Evolutionary conservation across 2,113 vertebrate genomes (phyloP), one percentile per base, ranked within the genome.

Genomic region (Hemicordylus capensis): DNA sequence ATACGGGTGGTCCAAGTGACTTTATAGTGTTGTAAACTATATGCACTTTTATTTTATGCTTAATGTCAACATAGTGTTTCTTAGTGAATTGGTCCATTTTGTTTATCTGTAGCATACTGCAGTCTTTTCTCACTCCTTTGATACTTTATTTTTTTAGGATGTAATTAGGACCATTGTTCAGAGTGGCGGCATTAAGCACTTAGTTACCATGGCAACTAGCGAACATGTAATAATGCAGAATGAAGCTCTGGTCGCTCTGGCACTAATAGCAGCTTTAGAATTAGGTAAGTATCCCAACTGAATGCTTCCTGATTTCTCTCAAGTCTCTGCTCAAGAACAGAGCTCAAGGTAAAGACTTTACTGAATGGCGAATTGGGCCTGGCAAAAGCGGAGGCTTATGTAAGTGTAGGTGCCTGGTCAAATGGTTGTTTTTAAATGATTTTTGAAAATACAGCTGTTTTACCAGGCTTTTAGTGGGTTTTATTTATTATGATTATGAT

Each of bases 221-320:
- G 98, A 99, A 94, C 98, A 99, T 39, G 98, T 99, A 96, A 99
- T 99, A 89, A 99, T 99, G 98, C 99, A 99, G 96, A 99, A 99
- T 0, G 98, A 99, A 95, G 99, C 98, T 5, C 98, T 99, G n/a
- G 98, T 99, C 93, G 99, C 99, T 64, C 88, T 99, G 96, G 98
- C 98, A 66, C 95, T 99, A 89, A 98, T 99, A 90, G 98, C 98
- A 0, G 97, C 97, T 42, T 96, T 99, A 93, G 98, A 99, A 94
- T 94, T 99, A 94, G 98, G 99, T 99, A 94, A 98, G 96, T 97
- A 95, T 88, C 84, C 83, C 82, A 44, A 44, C n/a, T 69, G 91
- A 86, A 81, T 34, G 86, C 63, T 74, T 42, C 88, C 78, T 81
- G 14, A 67, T 69, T 24, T n/a, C 81, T 90, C 26, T 81, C 85